These are phyloP conservation scores for Sprattus sprattus DNA, from an alignment of 2,113 vertebrate genomes.

Conservation along the genomic window DNA sequence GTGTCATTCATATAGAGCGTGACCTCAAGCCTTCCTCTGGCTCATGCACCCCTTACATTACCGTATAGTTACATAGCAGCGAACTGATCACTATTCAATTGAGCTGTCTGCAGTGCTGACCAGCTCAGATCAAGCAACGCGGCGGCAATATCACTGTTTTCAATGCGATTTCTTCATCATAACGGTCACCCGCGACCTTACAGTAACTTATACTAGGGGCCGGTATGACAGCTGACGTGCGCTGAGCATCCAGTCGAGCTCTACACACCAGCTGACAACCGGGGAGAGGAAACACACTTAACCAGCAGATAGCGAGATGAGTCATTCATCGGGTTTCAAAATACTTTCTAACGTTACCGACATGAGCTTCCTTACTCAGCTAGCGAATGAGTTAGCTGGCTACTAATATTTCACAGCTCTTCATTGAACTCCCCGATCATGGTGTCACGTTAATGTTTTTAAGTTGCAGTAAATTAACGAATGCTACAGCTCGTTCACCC, in stretches of 20 bases:
- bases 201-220: no score
- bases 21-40: neutral
- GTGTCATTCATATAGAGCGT: neutral
- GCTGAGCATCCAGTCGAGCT: no score
- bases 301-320: neutral
- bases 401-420: neutral
- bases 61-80: neutral
- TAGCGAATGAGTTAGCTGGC: neutral
- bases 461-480: neutral
- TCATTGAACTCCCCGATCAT: neutral
- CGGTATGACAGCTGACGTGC: no score
- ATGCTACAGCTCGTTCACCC: neutral
- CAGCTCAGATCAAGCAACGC: neutral
- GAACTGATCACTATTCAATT: neutral
- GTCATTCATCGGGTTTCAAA: neutral
- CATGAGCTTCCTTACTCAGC: neutral
- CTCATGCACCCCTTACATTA: neutral
- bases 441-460: neutral
- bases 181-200: no score
- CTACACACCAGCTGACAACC: no score
- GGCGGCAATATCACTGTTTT: no score
- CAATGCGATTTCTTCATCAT: no score
- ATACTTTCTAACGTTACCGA: neutral
- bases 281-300: no score
- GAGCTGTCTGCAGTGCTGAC: neutral